Conservation (phyloP, 1,140 invertebrate species). For the Nephila pilipes region DNA sequence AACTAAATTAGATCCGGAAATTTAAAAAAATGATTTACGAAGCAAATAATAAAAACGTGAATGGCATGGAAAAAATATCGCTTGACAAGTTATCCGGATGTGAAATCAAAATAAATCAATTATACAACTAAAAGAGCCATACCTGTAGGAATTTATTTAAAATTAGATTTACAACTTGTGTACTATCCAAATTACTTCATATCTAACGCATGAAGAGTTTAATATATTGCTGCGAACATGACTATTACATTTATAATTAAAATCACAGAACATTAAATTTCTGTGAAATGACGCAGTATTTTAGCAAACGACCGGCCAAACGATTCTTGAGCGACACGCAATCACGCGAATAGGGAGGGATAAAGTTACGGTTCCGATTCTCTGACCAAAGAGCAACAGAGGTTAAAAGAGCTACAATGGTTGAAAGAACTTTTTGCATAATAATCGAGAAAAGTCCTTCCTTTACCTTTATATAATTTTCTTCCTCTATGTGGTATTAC, state of each 20-base stretch:
- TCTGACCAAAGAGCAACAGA: conserved; percentile 11
- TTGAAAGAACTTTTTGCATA: conserved; percentile 55
- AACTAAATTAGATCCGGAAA: too few relatives aligned
- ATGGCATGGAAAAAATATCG: neutral
- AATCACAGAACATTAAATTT: neutral
- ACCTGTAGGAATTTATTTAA: neutral
- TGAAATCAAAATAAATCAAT: neutral
- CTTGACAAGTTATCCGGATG: neutral
- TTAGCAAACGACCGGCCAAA: neutral
- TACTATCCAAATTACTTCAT: neutral
- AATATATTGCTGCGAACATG: neutral
- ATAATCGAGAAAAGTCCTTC: conserved; percentile 48
- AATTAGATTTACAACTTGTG: neutral
- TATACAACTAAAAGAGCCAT: neutral
- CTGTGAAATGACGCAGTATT: neutral
- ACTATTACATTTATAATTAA: neutral
- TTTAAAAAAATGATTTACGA: too few relatives aligned
- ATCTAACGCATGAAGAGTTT: neutral
- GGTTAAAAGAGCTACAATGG: conserved; percentile 18
- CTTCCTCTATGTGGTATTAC: conserved; percentile 26
- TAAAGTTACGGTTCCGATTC: conserved; percentile 41
- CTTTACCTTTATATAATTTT: neutral
- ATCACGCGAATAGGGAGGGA: conserved; percentile 1
- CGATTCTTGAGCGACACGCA: conserved; percentile 19
- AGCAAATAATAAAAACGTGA: too few relatives aligned